Evolutionary conservation across 92 coral and sea anemone species (phyloP), one percentile per base, ranked within the genome.

Genomic region (Parazoanthus swiftii): DNA sequence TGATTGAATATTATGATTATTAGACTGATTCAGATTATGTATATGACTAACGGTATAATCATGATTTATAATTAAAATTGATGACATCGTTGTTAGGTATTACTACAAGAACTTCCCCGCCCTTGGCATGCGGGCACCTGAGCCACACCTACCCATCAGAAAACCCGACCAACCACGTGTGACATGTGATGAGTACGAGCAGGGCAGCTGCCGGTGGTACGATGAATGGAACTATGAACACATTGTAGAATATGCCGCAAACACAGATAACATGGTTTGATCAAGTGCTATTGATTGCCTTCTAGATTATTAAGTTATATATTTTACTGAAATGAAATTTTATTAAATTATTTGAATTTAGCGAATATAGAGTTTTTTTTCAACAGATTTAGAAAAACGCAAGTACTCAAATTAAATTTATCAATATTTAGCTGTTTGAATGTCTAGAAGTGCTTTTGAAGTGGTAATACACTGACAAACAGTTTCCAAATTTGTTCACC

Each of bases 161-260:
- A 89, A 85, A 86, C 80, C 75, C 8, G 82, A 91, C 89, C 99
- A 97, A 80, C 98, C 99, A 36, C 82, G 97, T 63, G 99, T 97
- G n/a, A 90, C 99, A 20, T 97, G 99, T 89, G 99, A 97, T 74
- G 94, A 95, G 89, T 97, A 95, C 58, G 97, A 97, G 86, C 98
- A 93, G 85, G 99, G 99, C 5, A 97, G 99, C 86, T 95, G 99
- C 85, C 93, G 99, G 35, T 97, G 99, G 99, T 97, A 97, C 43
- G 99, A 97, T 20, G 99, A 97, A 79, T 97, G 98, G 99, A 97
- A 95, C 79, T 97, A 97, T 84, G 99, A 97, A 54, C 99, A 97
- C 81, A 88, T 97, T 67, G 26, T 89, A 48, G 98, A 97, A 74
- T 95, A 97, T 84, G 76, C 87, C 9, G 90, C 93, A 13, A 93